Evolutionary conservation across 1,140 invertebrate species (phyloP), one percentile per base, ranked within the genome.

Genomic region (Drosophila fuyamai): DNA sequence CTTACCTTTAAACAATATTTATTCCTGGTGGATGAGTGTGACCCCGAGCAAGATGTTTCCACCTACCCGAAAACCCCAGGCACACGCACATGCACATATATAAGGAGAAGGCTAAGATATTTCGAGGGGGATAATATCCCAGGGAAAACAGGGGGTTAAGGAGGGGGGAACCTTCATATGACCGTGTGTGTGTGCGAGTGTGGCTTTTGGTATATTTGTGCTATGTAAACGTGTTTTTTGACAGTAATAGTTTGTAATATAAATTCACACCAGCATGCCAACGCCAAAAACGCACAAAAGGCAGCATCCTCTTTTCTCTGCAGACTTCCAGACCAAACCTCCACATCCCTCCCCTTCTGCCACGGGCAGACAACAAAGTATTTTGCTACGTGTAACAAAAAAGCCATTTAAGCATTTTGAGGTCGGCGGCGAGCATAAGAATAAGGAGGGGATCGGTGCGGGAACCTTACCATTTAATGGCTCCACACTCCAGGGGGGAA

Each of bases 211-310:
- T 83, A 75, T 89, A 79, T 89, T 71, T 89, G 84, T 89, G 84
- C 84, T 79, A 89, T 89, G 85, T 89, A 89, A 89, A 89, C 84
- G 84, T 89, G 84, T 89, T 89, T 89, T 89, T 89, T 89, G 84
- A 89, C 84, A 89, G 84, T 89, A 89, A 89, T 89, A 89, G 84
- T 89, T 89, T 89, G 84, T 89, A 89, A 89, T 89, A 89, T 89
- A 89, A 89, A 89, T 89, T 89, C 84, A 89, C 84, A 89, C 84
- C 80, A 84, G 81, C 77, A 71, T 75, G 83, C 84, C 81, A 89
- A 60, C 72, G 73, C 81, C 80, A 83, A 84, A 38, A 77, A 65
- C 83, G 81, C 63, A 76, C 59, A 82, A 81, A 79, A 76, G 59
- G 63, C 61, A 76, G 51, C 56, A 40, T 36, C 58, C 55, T 50